A percentile compares a stretch with the other conserved stretches of the same genome.
These are phyloP conservation scores for Dendrolimus pini DNA, from an alignment of 2,888 invertebrate species.

Conservation along the genomic window DNA sequence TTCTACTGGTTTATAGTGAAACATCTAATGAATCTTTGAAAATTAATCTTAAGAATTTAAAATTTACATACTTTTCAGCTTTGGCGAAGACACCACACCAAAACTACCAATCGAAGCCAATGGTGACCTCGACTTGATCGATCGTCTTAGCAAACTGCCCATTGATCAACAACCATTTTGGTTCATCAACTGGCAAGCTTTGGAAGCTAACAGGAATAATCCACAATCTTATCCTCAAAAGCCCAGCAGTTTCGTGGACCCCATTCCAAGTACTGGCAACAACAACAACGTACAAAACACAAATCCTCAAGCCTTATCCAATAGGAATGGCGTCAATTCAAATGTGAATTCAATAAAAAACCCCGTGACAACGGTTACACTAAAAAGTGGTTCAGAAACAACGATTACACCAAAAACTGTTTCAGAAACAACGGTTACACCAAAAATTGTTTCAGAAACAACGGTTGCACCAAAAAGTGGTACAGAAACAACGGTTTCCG, in stretches of 20 bases:
- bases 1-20: too few species aligned
- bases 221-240: constrained; percentile 53
- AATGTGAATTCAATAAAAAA: background rate
- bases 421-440: too few species aligned
- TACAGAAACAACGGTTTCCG: too few species aligned
- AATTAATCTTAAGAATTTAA: too few species aligned
- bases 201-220: constrained; percentile 74
- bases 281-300: background rate
- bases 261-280: constrained; percentile 4
- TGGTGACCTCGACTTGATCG: constrained; percentile 78
- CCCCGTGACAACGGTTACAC: background rate
- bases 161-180: constrained; percentile 83
- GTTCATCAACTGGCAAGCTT: constrained; percentile 81
- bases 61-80: constrained; percentile 30
- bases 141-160: constrained; percentile 80
- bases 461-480: too few species aligned
- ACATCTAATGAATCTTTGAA: too few species aligned
- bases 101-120: constrained; percentile 80
- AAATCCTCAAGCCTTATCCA: background rate
- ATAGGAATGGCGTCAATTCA: background rate
- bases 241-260: constrained; percentile 39
- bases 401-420: too few species aligned
- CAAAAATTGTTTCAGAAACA: too few species aligned
- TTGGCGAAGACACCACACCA: constrained; percentile 50
- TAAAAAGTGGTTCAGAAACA: too few species aligned